Base-by-base conservation (phyloP, 2,888 invertebrate species). In the Anthoptus insignis region DNA sequence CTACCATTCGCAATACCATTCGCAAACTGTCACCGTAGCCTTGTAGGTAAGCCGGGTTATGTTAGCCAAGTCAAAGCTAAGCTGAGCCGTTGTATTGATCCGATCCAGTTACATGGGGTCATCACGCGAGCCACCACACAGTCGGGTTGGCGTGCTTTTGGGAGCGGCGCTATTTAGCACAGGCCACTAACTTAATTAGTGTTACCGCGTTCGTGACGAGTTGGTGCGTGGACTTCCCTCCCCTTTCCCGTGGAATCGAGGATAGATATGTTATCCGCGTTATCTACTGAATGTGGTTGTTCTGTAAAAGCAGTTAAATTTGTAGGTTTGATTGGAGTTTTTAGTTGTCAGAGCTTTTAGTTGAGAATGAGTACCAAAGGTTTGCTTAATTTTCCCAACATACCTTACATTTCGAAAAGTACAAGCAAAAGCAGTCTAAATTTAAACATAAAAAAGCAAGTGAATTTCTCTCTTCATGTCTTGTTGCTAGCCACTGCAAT, bases 51-150 rank as follows among this genome's bases (percentile, higher is more conserved):
- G 39, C n/a, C 53, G 60, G 70, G 68, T 70, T 54, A 8, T 79
- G 73, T 72, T 76, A 68, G 75, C 76, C 71, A 71, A 73, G 73
- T 72, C 69, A 67, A 69, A 71, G 66, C 71, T 59, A 61, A 67
- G 66, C 67, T 66, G 73, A 72, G 64, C 70, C 70, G 68, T 34
- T 42, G 69, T 77, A 78, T 79, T 72, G 79, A 79, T 77, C 78
- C 71, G 69, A 58, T 64, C 64, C 72, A 74, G 76, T 76, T 73
- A 70, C 71, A 74, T 77, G 81, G 79, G 77, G 78, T 58, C 76
- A 87, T 81, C 90, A 89, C 90, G 90, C 89, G 81, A 88, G 68
- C 80, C 57, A 52, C 52, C 59, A 58, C 59, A 77, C 76, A 71
- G 72, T 73, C 74, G 81, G 13, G 9, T 14, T 81, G 72, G 77